Evolutionary conservation across 2,797 vertebrate genomes (phyloP), one percentile per base, ranked within the genome.

Genomic region (Alcedo quadribrachys): DNA sequence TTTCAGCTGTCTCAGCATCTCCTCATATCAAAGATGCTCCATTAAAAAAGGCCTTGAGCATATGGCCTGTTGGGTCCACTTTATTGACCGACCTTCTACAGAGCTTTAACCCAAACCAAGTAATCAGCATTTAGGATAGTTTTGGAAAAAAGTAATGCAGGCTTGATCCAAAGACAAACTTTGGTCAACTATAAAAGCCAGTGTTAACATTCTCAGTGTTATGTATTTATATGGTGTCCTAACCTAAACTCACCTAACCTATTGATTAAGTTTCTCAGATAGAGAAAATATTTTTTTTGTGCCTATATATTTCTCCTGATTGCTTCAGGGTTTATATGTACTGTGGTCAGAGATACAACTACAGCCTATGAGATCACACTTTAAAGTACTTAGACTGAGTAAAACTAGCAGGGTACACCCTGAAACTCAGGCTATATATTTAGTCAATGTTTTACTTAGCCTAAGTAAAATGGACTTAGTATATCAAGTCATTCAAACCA

Each of bases 1-100:
- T 81, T 89, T 76, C 90, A 89, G 68, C 55, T 87, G 55, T 76
- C 74, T 91, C 63, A 85, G 42, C 32, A 37, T 81, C 70, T 74
- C 66, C 43, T 89, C 40, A 11, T 71, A 81, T 78, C 79, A 80
- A 69, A 93, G 65, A 82, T 25, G 20, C 4, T 74, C 17, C 69
- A 66, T 63, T 74, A 85, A 67, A 90, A 90, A 70, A 30, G 57
- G 69, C 69, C n/a, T 71, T 71, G 42, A 90, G 50, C 50, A 42
- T 76, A 53, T 42, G 67, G n/a, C 18, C 33, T n/a, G 37, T 32
- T 32, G 13, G 22, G 45, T 71, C 42, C 54, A 57, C 48, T 78
- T 74, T 90, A 40, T 55, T 28, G 4, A 37, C 42, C 84, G 62
- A 84, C 54, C 32, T 85, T 93, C 77, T 63, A 67, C 27, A 53